These are phyloP conservation scores for Aphyosemion australe DNA, from an alignment of 2,113 vertebrate genomes.

Conservation along the genomic window DNA sequence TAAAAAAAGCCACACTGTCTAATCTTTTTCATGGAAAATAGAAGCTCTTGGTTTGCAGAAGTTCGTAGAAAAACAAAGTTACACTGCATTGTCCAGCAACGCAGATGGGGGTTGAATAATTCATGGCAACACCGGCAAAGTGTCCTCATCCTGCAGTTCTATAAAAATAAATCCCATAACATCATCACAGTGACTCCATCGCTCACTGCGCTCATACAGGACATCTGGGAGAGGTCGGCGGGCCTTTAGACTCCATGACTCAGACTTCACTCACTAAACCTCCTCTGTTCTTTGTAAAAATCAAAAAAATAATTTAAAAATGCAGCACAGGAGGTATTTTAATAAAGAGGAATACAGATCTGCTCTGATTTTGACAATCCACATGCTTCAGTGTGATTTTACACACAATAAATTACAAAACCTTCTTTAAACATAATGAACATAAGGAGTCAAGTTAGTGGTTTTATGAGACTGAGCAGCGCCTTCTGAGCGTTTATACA, in stretches of 20 bases:
- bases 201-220: constrained; percentile 49
- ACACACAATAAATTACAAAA: constrained; percentile 1
- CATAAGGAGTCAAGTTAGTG: not conserved
- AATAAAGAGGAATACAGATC: constrained; percentile 13
- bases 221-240: constrained; percentile 61
- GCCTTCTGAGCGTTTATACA: not conserved
- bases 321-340: constrained; percentile 16
- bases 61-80: constrained; percentile 32
- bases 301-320: not conserved
- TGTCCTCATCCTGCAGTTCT: constrained; percentile 70
- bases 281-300: constrained; percentile 19
- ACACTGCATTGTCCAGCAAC: constrained; percentile 42
- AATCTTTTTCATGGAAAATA: constrained; percentile 47
- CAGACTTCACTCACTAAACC: constrained; percentile 49
- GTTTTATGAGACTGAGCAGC: too few relatives aligned
- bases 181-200: constrained; percentile 67
- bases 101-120: constrained; percentile 73
- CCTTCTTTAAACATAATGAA: not conserved
- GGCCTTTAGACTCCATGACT: constrained; percentile 50
- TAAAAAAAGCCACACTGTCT: constrained; percentile 61
- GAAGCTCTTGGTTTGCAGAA: constrained; percentile 19
- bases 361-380: constrained; percentile 1
- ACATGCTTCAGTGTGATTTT: constrained; percentile 5
- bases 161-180: constrained; percentile 74
- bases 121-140: constrained; percentile 64